A percentile compares a stretch with the other conserved stretches of the same genome.
phyloP scores from a whole-genome alignment of 2,888 invertebrate genomes.

The Netelia fuscicornis region DNA sequence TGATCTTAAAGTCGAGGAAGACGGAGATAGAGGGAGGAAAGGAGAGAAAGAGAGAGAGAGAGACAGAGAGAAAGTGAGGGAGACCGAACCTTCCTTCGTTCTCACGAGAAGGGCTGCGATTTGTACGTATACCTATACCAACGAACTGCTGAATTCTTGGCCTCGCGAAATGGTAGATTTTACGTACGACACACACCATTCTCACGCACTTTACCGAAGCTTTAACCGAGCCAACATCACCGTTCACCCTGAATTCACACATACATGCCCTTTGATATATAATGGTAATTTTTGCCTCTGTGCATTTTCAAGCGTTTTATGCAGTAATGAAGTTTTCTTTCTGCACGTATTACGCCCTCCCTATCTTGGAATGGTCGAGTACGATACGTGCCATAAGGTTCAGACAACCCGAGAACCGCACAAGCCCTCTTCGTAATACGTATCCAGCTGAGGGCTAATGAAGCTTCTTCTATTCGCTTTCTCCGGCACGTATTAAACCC shows the following conservation, averaged over 20 bases:
- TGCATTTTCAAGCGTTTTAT: neutral
- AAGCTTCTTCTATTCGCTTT: constrained; percentile 62
- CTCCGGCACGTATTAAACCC: constrained; percentile 62
- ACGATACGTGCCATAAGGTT: constrained; percentile 48
- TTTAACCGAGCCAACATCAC: no score
- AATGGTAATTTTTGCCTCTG: neutral
- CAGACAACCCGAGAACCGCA: constrained; percentile 30
- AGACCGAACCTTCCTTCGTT: constrained; percentile 26
- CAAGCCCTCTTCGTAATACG: constrained; percentile 37
- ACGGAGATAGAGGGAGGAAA: neutral
- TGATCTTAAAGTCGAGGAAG: constrained; percentile 38
- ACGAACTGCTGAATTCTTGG: neutral
- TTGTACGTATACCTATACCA: neutral
- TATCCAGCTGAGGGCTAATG: constrained; percentile 63
- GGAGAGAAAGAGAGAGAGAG: neutral
- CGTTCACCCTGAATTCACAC: neutral
- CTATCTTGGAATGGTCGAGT: constrained; percentile 33
- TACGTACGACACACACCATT: neutral
- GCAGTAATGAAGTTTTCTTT: constrained; percentile 44
- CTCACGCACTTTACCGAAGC: no score
- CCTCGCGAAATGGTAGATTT: neutral
- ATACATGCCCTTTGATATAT: neutral
- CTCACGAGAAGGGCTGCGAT: constrained; percentile 44
- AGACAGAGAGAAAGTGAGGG: constrained; percentile 2
- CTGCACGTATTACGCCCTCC: constrained; percentile 38